Conservation (phyloP, 2,888 invertebrate species). For the Watsonalla cultraria region DNA sequence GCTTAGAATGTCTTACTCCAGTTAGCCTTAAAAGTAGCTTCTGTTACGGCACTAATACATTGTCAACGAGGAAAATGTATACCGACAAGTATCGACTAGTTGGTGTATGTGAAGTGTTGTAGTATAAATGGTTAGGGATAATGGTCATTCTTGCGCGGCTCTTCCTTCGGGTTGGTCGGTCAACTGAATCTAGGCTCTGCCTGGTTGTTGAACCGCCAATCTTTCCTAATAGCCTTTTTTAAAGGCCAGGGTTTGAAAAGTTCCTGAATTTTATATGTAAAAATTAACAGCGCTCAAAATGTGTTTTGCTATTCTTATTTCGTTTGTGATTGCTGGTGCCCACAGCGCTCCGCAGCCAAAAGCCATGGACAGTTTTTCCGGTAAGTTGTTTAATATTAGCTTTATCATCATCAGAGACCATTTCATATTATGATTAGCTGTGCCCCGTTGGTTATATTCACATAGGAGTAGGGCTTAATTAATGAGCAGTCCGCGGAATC, state of each 20-base stretch:
- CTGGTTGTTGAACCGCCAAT: slow-evolving; percentile 23
- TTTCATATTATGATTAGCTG: too few species aligned
- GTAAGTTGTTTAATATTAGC: neutral
- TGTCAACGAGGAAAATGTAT: neutral
- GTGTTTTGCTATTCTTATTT: neutral
- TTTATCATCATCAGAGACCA: too few species aligned
- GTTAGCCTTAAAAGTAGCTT: too few species aligned
- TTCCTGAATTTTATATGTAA: slow-evolving; percentile 6
- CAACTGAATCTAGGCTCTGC: slow-evolving; percentile 25
- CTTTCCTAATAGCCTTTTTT: slow-evolving; percentile 19
- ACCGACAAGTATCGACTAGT: neutral
- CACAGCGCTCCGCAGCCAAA: neutral
- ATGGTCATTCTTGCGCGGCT: slow-evolving; percentile 10
- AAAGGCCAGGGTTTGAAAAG: slow-evolving; percentile 21
- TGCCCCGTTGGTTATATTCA: too few species aligned
- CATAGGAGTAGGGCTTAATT: too few species aligned
- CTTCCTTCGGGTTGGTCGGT: slow-evolving; percentile 11
- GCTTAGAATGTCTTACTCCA: too few species aligned
- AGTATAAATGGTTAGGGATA: too few species aligned
- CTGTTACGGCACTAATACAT: neutral
- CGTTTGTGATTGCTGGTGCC: neutral
- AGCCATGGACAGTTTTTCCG: neutral
- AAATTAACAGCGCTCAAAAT: slow-evolving; percentile 3
- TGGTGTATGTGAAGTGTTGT: neutral
- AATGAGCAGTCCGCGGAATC: too few species aligned